Conservation (phyloP, 2,797 vertebrate species). For the Odontamblyopus rebecca region DNA sequence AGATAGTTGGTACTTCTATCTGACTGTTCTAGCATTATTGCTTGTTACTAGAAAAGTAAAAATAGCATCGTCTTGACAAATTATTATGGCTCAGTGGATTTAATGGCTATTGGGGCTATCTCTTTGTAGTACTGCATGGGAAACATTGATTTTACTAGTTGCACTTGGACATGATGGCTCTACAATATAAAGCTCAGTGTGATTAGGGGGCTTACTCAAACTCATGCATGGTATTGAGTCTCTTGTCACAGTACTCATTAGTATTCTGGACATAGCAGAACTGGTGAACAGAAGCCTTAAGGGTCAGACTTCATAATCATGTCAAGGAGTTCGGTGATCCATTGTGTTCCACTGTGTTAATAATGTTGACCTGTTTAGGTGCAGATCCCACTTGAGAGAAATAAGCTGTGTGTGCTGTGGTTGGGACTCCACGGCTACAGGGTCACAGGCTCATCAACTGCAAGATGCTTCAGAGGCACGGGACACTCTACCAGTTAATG, state of each 20-base stretch:
- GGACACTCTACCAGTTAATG: conserved; percentile 4
- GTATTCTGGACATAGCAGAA: conserved; percentile 21
- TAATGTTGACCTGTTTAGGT: conserved; percentile 49
- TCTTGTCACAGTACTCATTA: conserved; percentile 15
- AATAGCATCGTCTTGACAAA: too few species aligned
- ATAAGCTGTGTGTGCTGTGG: conserved; percentile 16
- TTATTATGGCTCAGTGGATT: not conserved
- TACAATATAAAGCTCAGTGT: not conserved
- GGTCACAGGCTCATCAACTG: conserved; percentile 20
- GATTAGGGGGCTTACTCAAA: not conserved
- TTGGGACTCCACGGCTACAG: conserved; percentile 8
- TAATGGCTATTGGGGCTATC: not conserved
- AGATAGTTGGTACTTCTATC: too few species aligned
- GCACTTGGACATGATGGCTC: not conserved
- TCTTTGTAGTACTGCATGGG: conserved; percentile 1
- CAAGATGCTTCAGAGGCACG: conserved; percentile 2
- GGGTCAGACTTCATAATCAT: conserved; percentile 47
- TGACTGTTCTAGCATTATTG: too few species aligned
- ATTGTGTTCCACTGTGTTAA: conserved; percentile 49
- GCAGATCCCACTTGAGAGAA: conserved; percentile 25
- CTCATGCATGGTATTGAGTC: not conserved
- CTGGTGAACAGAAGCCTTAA: conserved; percentile 34
- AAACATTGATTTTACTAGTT: not conserved
- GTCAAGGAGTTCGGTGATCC: conserved; percentile 41
- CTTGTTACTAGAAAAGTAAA: too few species aligned